A percentile compares a stretch with the other conserved stretches of the same genome.
phyloP scores from a whole-genome alignment of 2,888 invertebrate species.

The Ethmia dodecea region DNA sequence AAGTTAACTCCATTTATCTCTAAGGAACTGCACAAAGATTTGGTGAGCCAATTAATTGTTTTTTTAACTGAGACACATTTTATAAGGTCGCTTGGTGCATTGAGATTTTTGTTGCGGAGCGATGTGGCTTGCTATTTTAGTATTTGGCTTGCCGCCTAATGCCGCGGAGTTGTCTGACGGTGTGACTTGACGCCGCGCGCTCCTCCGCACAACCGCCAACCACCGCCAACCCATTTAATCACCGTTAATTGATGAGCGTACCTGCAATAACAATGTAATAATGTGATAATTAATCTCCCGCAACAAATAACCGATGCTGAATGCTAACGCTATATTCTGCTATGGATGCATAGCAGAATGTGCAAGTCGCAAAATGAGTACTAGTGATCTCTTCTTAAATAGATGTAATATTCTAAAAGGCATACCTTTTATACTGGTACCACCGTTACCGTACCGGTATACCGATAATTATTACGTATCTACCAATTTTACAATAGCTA shows the following conservation, averaged over 20 bases:
- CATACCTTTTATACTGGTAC: too few species aligned
- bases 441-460: too few species aligned
- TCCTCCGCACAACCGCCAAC: conserved; percentile 1
- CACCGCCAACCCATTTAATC: conserved; percentile 9
- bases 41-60: conserved; percentile 81
- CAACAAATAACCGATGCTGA: too few species aligned
- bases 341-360: too few species aligned
- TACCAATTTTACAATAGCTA: too few species aligned
- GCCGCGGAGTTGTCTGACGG: conserved; percentile 54
- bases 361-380: too few species aligned
- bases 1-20: conserved; percentile 94
- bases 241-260: conserved; percentile 12
- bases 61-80: conserved; percentile 18
- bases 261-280: conserved; percentile 6
- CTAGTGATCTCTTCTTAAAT: too few species aligned
- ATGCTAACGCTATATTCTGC: too few species aligned
- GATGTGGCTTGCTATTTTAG: conserved; percentile 68
- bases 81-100: conserved; percentile 59
- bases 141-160: conserved; percentile 76
- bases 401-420: too few species aligned
- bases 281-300: neutral
- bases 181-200: conserved; percentile 24
- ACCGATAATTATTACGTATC: too few species aligned
- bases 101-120: conserved; percentile 62
- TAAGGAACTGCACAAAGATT: conserved; percentile 96